Evolutionary conservation across 2,797 vertebrate genomes (phyloP).

Genomic region (Spinus olivaceus): DNA sequence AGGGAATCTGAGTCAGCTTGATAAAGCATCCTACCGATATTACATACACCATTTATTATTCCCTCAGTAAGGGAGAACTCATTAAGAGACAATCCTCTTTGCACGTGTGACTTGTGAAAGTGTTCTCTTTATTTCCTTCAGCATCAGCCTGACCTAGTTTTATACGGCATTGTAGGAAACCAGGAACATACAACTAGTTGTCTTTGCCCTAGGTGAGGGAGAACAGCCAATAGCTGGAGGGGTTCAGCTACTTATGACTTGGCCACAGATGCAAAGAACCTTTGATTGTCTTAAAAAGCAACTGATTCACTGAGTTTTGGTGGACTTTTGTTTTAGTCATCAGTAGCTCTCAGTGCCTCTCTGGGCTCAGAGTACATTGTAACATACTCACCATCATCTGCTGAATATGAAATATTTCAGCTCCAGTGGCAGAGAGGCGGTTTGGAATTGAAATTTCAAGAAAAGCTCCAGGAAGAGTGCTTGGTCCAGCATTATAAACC

Average conservation of each 20-base stretch:
- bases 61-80: background rate
- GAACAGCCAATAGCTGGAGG: background rate
- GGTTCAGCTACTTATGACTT: background rate
- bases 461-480: slow-evolving; percentile 88
- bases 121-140: background rate
- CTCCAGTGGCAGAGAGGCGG: slow-evolving; percentile 84
- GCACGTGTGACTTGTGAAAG: background rate
- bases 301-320: background rate
- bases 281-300: background rate
- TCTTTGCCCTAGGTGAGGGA: background rate
- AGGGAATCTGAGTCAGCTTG: background rate
- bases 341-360: background rate
- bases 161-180: background rate
- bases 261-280: background rate
- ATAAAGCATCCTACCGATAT: background rate
- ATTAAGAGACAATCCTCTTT: background rate
- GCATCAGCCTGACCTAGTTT: background rate
- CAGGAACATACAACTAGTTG: background rate
- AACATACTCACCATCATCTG: slow-evolving; percentile 85
- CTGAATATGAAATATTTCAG: slow-evolving; percentile 90
- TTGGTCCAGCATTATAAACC: slow-evolving; percentile 97
- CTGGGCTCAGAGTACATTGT: background rate
- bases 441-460: slow-evolving; percentile 92
- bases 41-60: background rate
- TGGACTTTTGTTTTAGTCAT: background rate